These are phyloP conservation scores for Allenopithecus nigroviridis DNA, from an alignment of 2,797 vertebrate genomes.

Conservation along the genomic window DNA sequence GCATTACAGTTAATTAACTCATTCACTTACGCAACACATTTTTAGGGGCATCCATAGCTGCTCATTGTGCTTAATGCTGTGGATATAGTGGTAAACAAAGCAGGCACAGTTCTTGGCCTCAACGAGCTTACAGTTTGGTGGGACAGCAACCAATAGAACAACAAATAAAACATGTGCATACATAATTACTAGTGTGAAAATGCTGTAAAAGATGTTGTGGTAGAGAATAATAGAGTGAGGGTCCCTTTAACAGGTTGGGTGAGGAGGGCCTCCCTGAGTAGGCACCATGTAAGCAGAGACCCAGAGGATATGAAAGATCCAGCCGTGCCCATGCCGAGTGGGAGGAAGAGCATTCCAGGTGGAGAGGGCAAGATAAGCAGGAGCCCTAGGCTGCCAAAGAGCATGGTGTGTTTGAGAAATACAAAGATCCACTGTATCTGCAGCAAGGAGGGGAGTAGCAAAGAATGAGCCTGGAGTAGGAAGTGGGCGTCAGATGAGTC, in stretches of 20 bases:
- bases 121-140: not conserved
- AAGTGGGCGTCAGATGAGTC: not conserved
- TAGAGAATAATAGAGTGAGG: not conserved
- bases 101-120: not conserved
- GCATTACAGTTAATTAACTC: not conserved
- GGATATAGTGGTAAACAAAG: not conserved
- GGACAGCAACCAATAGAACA: not conserved
- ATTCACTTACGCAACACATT: not conserved
- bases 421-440: not conserved
- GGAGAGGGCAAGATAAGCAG: not conserved
- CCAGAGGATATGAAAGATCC: not conserved
- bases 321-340: accelerated
- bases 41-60: not conserved
- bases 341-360: not conserved
- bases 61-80: not conserved
- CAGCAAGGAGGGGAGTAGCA: not conserved
- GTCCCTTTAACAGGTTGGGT: not conserved
- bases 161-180: not conserved
- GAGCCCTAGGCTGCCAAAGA: not conserved
- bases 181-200: not conserved
- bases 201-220: not conserved
- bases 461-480: not conserved
- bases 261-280: not conserved
- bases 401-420: not conserved
- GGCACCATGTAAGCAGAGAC: not conserved